Evolutionary conservation across 2,797 vertebrate species (phyloP).

Genomic region (Rhinella marina): DNA sequence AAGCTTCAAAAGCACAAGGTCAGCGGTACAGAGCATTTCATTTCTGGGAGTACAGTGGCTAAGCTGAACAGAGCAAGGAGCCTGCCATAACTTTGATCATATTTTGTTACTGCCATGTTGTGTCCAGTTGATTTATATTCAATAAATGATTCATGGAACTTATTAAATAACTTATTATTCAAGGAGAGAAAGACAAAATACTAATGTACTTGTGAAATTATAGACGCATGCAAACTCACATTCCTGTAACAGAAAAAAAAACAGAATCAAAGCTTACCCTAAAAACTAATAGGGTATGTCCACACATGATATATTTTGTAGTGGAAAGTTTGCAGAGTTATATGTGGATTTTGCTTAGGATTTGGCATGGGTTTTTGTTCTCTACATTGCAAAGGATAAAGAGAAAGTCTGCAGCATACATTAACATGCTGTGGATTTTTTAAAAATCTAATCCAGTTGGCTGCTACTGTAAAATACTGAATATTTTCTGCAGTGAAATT

Average conservation of each 20-base stretch:
- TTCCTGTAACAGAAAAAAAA: neutral
- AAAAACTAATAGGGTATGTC: neutral
- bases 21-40: conserved; percentile 16
- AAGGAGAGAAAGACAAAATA: neutral
- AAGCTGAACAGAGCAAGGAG: conserved; percentile 1
- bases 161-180: conserved; percentile 10
- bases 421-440: too few species aligned
- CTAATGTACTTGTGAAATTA: neutral
- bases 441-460: too few species aligned
- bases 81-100: conserved; percentile 53
- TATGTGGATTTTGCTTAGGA: too few species aligned
- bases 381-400: too few species aligned
- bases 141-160: conserved; percentile 39
- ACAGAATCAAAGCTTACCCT: neutral
- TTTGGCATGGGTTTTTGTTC: too few species aligned
- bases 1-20: conserved; percentile 52
- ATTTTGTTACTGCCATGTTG: conserved; percentile 28
- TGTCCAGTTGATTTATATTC: conserved; percentile 32
- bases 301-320: too few species aligned
- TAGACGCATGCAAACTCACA: neutral
- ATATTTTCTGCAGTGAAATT: too few species aligned
- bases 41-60: conserved; percentile 43
- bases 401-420: too few species aligned
- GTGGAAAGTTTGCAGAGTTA: too few species aligned
- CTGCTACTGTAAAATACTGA: too few species aligned